Base-by-base conservation (phyloP, 2,888 invertebrate species). In the Melanostoma scalare region DNA sequence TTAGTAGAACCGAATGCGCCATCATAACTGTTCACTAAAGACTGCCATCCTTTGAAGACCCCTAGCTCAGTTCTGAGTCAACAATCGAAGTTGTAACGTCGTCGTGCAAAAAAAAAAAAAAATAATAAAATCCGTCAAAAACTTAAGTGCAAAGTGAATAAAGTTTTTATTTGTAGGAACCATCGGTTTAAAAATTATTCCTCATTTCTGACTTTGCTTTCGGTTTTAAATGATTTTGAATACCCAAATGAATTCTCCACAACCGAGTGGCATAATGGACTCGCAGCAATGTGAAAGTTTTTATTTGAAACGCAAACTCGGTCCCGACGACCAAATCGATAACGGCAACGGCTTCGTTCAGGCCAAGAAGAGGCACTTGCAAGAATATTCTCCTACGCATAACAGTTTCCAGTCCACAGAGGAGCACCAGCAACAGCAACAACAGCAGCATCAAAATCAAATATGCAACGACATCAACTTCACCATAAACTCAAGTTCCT, bases 221-320 rank as follows among this genome's bases (percentile, higher is more conserved):
- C 3, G 5, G 0, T 9, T 63, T 63, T 20, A 76, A 82, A 87
- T 87, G 87, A 87, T 86, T 72, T 86, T 86, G 60, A 89, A 86
- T 71, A 86, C 75, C 72, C 71, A 85, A 87, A 50, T 82, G 84
- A 55, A 72, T 80, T 61, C 67, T 69, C 31, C 78, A 79, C 82
- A 80, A 10, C 67, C 86, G 44, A 69, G 63, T 69, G 76, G 63
- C 48, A 69, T 79, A 35, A 84, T 80, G 74, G 74, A 80, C 31
- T 61, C 79, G 38, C 71, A 86, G 44, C 86, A 87, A 46, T 87
- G 88, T 65, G 89, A 90, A 33, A 90, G 87, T 73, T 89, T 88
- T 74, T 90, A 88, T 73, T 86, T 91, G 4, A 91, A 91, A 85
- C 88, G 91, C 4, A 91, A 91, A 86, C 86, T 87, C n/a, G 86